Conservation (phyloP, 2,113 vertebrate species). For the Nycticorax nycticorax region DNA sequence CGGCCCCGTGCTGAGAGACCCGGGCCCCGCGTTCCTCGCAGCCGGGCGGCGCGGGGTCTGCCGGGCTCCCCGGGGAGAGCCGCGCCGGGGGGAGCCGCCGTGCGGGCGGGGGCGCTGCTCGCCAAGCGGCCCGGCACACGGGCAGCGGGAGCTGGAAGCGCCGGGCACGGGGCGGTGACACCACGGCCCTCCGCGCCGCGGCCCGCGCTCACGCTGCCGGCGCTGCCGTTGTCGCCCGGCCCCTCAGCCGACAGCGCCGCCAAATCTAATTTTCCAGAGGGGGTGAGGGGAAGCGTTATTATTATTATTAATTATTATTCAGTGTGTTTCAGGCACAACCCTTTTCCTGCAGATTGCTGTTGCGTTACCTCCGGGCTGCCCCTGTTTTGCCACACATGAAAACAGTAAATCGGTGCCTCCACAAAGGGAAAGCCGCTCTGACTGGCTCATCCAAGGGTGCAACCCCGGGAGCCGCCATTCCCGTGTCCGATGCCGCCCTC, state of each 20-base stretch:
- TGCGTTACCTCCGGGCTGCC: fast-evolving
- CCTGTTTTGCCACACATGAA: background rate
- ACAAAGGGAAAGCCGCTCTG: background rate
- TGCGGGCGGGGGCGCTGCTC: too few relatives aligned
- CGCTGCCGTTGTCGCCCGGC: fast-evolving
- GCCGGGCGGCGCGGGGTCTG: too few relatives aligned
- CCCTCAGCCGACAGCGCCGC: background rate
- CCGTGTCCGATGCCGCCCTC: background rate
- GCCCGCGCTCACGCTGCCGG: background rate
- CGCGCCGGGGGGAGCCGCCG: too few relatives aligned
- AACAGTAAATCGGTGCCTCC: background rate
- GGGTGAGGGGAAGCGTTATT: fast-evolving
- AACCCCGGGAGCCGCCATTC: fast-evolving
- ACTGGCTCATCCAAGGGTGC: background rate
- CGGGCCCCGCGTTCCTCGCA: too few relatives aligned
- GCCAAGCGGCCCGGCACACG: background rate
- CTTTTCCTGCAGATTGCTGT: background rate
- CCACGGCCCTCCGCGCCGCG: background rate
- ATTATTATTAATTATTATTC: too few relatives aligned
- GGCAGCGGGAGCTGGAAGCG: too few relatives aligned
- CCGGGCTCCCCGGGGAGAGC: too few relatives aligned
- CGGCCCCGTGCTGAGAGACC: too few relatives aligned
- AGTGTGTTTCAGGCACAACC: background rate
- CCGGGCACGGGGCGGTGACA: background rate
- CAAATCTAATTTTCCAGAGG: background rate